phyloP scores from a whole-genome alignment of 2,113 vertebrate species.

The Turdus rufiventris region DNA sequence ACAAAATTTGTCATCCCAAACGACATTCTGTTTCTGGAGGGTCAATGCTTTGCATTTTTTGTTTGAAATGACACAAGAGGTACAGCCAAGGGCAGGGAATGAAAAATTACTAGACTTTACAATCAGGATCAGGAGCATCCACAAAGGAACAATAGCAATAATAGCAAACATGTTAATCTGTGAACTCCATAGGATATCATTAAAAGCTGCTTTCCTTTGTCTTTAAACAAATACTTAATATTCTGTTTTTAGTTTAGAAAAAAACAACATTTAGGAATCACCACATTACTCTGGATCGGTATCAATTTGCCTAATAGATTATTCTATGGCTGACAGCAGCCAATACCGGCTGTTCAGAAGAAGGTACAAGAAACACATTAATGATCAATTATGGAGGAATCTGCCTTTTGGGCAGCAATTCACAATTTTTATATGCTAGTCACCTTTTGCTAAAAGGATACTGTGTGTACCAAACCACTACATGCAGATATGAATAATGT shows the following conservation, averaged over 20 bases:
- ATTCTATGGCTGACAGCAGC: constrained; percentile 34
- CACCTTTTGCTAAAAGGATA: neutral
- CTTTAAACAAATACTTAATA: constrained; percentile 25
- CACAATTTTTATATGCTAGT: neutral
- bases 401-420: constrained; percentile 21
- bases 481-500: neutral
- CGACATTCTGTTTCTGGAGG: neutral
- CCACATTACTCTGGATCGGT: neutral
- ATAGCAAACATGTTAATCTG: neutral
- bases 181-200: neutral
- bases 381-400: constrained; percentile 23
- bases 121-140: neutral
- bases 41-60: neutral
- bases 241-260: neutral
- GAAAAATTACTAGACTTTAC: constrained; percentile 10
- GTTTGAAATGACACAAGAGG: constrained; percentile 3
- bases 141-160: neutral
- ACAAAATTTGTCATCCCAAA: constrained; percentile 27
- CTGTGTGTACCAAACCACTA: neutral
- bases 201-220: neutral
- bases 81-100: constrained; percentile 7
- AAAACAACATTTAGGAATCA: neutral
- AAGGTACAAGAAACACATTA: neutral
- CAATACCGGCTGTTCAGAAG: neutral
- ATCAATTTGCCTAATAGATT: constrained; percentile 25